phyloP scores from a whole-genome alignment of 2,888 invertebrate genomes.

The Athalia circularis region DNA sequence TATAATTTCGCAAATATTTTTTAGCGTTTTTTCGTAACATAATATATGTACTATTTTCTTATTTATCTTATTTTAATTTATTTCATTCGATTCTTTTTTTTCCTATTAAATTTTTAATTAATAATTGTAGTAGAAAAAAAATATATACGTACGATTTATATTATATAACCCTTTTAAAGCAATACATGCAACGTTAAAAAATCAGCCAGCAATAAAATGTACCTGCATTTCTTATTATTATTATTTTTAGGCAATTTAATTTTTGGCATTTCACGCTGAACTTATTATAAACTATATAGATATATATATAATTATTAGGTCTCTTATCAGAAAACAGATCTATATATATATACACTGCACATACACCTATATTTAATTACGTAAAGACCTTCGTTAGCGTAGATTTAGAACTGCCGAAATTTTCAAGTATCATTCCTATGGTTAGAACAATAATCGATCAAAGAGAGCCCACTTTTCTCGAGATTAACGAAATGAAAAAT shows the following conservation, averaged over 20 bases:
- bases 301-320: constrained; percentile 25
- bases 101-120: background rate
- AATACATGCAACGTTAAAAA: constrained; percentile 28
- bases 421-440: too few relatives aligned
- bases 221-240: constrained; percentile 23
- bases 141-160: constrained; percentile 18
- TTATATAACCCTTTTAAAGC: constrained; percentile 18
- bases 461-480: constrained; percentile 43
- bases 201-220: constrained; percentile 27
- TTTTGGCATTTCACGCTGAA: background rate
- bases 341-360: constrained; percentile 24
- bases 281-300: background rate
- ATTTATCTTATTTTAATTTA: background rate
- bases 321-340: too few relatives aligned
- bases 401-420: too few relatives aligned
- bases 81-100: too few relatives aligned
- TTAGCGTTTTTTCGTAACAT: background rate
- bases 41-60: background rate
- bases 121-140: background rate
- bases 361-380: too few relatives aligned
- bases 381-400: too few relatives aligned
- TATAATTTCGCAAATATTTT: background rate
- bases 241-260: background rate
- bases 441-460: background rate
- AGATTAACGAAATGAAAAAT: constrained; percentile 47